Conservation (phyloP, 1,140 invertebrate species). For the Cryptotermes secundus region DNA sequence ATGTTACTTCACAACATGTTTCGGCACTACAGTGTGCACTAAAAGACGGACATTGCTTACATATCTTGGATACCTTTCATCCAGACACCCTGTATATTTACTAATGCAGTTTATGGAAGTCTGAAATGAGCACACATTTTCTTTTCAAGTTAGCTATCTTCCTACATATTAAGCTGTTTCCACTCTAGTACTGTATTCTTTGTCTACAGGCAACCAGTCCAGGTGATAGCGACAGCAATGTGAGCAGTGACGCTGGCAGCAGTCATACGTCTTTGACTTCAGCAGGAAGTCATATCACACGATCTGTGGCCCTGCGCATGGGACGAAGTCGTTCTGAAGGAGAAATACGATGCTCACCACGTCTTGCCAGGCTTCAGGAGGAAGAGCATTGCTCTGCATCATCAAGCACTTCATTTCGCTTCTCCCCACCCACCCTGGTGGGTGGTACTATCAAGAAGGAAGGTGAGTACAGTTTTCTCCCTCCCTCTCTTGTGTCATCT, state of each 20-base stretch:
- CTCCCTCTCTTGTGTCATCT: too few relatives aligned
- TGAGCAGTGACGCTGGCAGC: constrained; percentile 5
- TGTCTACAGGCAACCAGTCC: not conserved
- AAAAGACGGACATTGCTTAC: too few relatives aligned
- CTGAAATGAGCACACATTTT: too few relatives aligned
- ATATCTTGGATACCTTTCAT: too few relatives aligned
- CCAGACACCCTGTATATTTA: too few relatives aligned
- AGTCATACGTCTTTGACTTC: not conserved
- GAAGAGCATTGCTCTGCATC: not conserved
- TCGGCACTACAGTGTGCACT: too few relatives aligned
- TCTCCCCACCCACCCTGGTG: not conserved
- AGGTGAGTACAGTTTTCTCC: not conserved
- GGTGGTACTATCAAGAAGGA: not conserved
- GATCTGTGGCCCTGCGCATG: not conserved
- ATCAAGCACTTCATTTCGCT: not conserved
- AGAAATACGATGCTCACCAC: not conserved
- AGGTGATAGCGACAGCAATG: not conserved
- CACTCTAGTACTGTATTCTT: not conserved
- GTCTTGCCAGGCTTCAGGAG: not conserved
- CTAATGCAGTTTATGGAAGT: too few relatives aligned
- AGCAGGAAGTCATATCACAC: not conserved
- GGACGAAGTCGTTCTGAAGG: not conserved
- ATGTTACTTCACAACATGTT: too few relatives aligned
- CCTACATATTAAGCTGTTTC: too few relatives aligned
- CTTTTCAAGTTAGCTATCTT: too few relatives aligned